These are phyloP conservation scores for Pygoscelis antarcticus DNA, from an alignment of 2,113 vertebrate species.

Conservation along the genomic window DNA sequence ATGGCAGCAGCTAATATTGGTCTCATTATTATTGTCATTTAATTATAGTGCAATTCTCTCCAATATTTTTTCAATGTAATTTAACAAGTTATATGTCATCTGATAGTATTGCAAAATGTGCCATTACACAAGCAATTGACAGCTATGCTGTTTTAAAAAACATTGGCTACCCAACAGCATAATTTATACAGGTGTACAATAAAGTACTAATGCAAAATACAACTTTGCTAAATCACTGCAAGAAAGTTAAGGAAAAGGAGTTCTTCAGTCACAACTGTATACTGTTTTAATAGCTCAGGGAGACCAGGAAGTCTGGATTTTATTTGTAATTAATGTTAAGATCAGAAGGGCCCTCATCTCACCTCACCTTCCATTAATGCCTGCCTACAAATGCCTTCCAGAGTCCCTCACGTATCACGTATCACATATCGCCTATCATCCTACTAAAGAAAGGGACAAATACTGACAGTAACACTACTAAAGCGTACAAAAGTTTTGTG, in stretches of 20 bases:
- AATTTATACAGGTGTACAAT: conserved; percentile 45
- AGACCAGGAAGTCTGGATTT: not conserved
- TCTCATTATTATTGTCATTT: conserved; percentile 76
- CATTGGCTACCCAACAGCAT: conserved; percentile 54
- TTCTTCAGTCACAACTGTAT: not conserved
- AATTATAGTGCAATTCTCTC: conserved; percentile 52
- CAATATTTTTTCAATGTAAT: conserved; percentile 57
- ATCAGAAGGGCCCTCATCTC: not conserved
- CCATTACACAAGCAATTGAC: conserved; percentile 39
- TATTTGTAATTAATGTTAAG: not conserved
- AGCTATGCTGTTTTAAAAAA: conserved; percentile 68
- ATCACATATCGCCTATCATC: not conserved
- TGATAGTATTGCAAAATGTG: conserved; percentile 52
- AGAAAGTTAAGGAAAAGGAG: not conserved
- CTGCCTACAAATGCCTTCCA: not conserved
- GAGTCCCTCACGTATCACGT: not conserved
- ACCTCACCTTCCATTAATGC: not conserved
- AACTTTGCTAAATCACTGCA: not conserved
- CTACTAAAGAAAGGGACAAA: not conserved
- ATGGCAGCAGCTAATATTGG: conserved; percentile 47
- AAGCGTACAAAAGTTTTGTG: not conserved
- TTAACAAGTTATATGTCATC: conserved; percentile 51
- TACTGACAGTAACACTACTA: not conserved
- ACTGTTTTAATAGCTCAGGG: not conserved
- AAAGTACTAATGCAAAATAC: conserved; percentile 15